Percentiles rank a stretch among this genome's conserved stretches.
Evolutionary conservation across 2,888 invertebrate species (phyloP).

Genomic region (Aphodius granarius): DNA sequence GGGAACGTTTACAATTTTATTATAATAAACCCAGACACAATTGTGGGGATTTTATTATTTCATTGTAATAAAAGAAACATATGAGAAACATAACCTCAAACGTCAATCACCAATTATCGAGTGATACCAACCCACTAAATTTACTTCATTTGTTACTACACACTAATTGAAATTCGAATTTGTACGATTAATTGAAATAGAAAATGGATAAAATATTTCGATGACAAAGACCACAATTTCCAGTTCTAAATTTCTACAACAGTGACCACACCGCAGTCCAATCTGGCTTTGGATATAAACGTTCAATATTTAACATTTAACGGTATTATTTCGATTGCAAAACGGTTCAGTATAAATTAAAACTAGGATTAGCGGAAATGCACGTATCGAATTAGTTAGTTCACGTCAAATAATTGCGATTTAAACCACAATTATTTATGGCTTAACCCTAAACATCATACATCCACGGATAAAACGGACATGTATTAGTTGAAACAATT

Average conservation of each 20-base stretch:
- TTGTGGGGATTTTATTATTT: no score
- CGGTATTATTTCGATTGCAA: background rate
- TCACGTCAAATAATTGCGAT: background rate
- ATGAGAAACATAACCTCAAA: no score
- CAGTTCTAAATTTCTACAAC: background rate
- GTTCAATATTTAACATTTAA: background rate
- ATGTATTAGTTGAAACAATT: no score
- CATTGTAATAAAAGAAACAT: no score
- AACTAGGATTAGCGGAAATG: background rate
- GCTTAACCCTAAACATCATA: background rate
- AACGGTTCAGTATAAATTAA: background rate
- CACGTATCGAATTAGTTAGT: background rate
- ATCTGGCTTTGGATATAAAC: background rate
- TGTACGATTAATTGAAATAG: background rate
- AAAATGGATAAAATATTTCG: background rate
- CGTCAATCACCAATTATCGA: background rate
- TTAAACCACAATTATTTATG: background rate
- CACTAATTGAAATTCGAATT: background rate
- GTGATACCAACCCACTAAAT: background rate
- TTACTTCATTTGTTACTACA: background rate
- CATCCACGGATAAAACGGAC: no score
- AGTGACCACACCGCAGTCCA: background rate
- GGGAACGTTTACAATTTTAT: no score
- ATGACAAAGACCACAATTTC: background rate
- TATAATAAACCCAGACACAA: no score